These are phyloP conservation scores for Cybosia mesomella DNA, from an alignment of 2,888 invertebrate species.

Conservation along the genomic window DNA sequence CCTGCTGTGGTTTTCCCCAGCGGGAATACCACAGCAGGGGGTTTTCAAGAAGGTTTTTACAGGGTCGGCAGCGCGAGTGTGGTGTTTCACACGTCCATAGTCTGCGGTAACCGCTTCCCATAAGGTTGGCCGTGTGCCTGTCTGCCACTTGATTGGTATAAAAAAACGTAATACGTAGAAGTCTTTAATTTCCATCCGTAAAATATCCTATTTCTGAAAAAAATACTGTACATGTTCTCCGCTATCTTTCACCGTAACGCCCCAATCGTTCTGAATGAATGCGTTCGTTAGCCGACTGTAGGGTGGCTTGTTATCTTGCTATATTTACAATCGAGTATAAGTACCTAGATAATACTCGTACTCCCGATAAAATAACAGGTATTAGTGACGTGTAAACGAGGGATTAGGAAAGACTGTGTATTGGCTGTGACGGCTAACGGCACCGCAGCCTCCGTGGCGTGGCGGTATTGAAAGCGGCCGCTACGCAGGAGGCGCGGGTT, in stretches of 20 bases:
- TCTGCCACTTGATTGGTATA: no score
- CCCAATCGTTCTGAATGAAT: slow-evolving; percentile 8
- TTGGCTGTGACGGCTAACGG: neutral
- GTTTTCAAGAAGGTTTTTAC: no score
- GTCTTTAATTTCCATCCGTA: neutral
- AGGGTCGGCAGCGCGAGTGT: no score
- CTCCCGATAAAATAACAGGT: neutral
- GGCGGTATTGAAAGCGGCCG: no score
- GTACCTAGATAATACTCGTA: neutral
- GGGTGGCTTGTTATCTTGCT: neutral
- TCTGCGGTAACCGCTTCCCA: no score
- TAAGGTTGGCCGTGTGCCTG: no score
- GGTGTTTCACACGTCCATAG: no score
- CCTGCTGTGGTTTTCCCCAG: no score
- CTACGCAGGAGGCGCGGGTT: no score
- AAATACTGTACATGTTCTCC: neutral
- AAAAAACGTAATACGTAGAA: no score
- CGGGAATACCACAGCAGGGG: no score
- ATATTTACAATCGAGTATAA: neutral
- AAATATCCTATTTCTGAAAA: neutral
- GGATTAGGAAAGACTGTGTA: neutral
- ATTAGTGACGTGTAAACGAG: neutral
- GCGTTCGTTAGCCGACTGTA: slow-evolving; percentile 11
- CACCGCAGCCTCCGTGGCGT: no score
- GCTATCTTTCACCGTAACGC: neutral